Percentiles rank a stretch among this genome's conserved stretches.
These are phyloP conservation scores for Pelobates cultripes DNA, from an alignment of 2,797 vertebrate species.

Conservation along the genomic window DNA sequence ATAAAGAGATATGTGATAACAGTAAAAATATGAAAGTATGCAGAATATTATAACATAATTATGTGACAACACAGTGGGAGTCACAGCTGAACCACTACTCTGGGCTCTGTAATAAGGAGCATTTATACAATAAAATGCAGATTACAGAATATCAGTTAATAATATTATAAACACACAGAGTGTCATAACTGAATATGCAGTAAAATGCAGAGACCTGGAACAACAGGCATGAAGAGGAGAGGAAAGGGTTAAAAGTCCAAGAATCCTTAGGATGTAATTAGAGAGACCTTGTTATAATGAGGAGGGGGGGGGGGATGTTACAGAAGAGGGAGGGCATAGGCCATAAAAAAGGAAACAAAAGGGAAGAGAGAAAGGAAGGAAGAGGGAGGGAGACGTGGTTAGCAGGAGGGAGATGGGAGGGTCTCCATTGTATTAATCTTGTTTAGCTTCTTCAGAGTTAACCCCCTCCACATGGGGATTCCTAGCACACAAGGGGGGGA, in stretches of 20 bases:
- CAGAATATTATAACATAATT: background rate
- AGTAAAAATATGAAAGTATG: background rate
- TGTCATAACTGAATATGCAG: background rate
- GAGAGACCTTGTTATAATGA: conserved; percentile 48
- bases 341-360: conserved; percentile 49
- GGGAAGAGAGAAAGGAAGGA: conserved; percentile 44
- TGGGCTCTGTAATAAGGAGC: background rate
- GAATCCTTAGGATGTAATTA: conserved; percentile 55
- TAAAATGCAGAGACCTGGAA: conserved; percentile 13
- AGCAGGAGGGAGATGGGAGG: conserved; percentile 32
- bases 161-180: background rate
- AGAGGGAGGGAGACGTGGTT: conserved; percentile 19
- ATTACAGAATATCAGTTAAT: background rate
- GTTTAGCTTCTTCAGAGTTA: conserved; percentile 52
- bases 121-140: background rate
- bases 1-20: too few relatives aligned
- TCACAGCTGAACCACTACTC: background rate
- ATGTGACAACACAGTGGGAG: background rate
- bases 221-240: background rate
- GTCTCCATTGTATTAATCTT: conserved; percentile 55
- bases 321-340: conserved; percentile 40
- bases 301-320: conserved; percentile 5
- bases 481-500: conserved; percentile 44
- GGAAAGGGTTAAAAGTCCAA: conserved; percentile 45
- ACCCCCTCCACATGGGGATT: conserved; percentile 47